phyloP scores from a whole-genome alignment of 2,113 vertebrate genomes.

The Calonectris borealis region DNA sequence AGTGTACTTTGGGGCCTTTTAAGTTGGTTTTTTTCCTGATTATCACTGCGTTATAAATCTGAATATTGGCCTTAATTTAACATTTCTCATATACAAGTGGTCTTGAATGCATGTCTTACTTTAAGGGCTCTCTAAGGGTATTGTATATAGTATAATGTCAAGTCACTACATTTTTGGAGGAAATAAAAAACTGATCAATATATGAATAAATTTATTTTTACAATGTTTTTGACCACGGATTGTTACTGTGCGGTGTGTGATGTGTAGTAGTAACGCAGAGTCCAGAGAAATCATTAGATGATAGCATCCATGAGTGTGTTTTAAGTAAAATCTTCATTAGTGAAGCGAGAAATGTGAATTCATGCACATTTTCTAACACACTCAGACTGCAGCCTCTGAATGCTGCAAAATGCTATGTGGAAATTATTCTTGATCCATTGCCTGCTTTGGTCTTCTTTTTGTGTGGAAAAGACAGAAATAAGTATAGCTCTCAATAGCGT shows the following conservation, averaged over 20 bases:
- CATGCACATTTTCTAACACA: neutral
- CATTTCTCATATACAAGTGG: neutral
- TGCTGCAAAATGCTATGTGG: neutral
- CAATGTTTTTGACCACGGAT: neutral
- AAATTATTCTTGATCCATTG: neutral
- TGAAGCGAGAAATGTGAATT: neutral
- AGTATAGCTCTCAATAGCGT: neutral
- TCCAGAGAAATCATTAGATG: neutral
- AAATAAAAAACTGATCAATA: neutral
- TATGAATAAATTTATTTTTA: neutral
- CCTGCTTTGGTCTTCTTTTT: neutral
- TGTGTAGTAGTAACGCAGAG: neutral
- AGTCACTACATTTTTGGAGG: neutral
- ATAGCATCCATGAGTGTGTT: neutral
- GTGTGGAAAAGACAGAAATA: neutral
- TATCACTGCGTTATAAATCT: accelerated
- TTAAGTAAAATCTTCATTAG: neutral
- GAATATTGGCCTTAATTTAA: neutral
- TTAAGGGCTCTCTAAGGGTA: neutral
- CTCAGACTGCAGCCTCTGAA: neutral
- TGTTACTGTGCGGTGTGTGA: neutral
- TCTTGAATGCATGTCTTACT: neutral
- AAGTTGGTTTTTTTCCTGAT: neutral
- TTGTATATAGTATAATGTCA: neutral
- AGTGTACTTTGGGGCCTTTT: neutral